These are phyloP conservation scores for Eurytoma californica DNA, from an alignment of 2,888 invertebrate genomes.

Conservation along the genomic window DNA sequence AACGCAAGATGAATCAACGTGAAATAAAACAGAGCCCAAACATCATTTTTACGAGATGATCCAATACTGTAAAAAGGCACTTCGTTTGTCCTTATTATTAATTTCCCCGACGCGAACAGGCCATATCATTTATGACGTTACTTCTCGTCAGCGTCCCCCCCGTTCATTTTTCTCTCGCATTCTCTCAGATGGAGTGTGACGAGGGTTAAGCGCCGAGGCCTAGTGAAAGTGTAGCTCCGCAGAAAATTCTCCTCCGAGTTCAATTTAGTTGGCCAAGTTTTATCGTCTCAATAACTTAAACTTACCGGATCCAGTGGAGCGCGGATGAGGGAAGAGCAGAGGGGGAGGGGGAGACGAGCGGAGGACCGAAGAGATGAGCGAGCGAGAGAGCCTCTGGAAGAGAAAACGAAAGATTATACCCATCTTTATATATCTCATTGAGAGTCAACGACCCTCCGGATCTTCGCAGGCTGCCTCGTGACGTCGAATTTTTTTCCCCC, in stretches of 20 bases:
- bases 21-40: too few relatives aligned
- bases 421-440: neutral
- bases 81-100: neutral
- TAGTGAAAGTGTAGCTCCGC: constrained; percentile 10
- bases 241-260: constrained; percentile 13
- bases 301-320: neutral
- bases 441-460: neutral
- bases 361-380: neutral
- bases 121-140: neutral
- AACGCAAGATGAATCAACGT: too few relatives aligned
- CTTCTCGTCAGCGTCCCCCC: neutral
- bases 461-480: neutral
- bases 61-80: too few relatives aligned
- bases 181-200: constrained; percentile 13
- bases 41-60: too few relatives aligned
- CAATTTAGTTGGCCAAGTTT: constrained; percentile 29
- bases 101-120: neutral
- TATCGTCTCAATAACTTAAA: constrained; percentile 30
- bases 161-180: neutral
- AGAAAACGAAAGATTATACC: neutral
- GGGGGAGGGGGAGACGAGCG: neutral
- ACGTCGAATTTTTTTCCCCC: constrained; percentile 1
- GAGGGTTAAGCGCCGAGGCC: constrained; percentile 17
- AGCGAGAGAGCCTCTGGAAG: neutral
- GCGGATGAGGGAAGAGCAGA: neutral